Percentiles rank a stretch among this genome's conserved stretches.
These are phyloP conservation scores for Gisinianus flammeolus DNA, from an alignment of 2,888 invertebrate species.

Conservation along the genomic window DNA sequence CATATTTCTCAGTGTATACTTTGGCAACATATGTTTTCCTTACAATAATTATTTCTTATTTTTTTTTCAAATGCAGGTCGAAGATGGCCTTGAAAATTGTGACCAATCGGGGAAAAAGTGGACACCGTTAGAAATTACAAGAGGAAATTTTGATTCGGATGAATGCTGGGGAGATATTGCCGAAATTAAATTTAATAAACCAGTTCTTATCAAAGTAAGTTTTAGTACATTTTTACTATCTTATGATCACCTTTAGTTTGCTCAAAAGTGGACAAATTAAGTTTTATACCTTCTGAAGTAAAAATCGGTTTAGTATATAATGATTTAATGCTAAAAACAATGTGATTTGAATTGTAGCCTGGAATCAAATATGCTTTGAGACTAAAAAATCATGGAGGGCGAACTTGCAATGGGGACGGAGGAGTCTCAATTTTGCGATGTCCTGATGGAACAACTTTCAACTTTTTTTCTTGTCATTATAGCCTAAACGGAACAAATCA, in stretches of 20 bases:
- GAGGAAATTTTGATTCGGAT: conserved; percentile 82
- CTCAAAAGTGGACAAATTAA: too few relatives aligned
- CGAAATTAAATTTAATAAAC: conserved; percentile 88
- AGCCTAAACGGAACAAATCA: conserved; percentile 97
- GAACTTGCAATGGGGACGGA: conserved; percentile 93
- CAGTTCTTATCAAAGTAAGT: conserved; percentile 79
- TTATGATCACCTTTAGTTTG: too few relatives aligned
- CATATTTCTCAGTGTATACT: too few relatives aligned
- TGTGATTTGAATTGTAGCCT: conserved; percentile 48
- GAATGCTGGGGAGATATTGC: conserved; percentile 82
- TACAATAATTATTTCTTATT: too few relatives aligned
- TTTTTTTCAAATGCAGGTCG: conserved; percentile 44
- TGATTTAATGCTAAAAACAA: too few relatives aligned
- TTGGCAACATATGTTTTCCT: too few relatives aligned
- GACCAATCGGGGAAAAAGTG: conserved; percentile 67
- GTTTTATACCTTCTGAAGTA: too few relatives aligned
- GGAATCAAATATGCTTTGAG: conserved; percentile 85
- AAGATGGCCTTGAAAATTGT: conserved; percentile 51
- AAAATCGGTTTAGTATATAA: too few relatives aligned
- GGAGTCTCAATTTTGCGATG: conserved; percentile 87
- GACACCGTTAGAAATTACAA: conserved; percentile 83
- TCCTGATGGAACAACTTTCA: conserved; percentile 89
- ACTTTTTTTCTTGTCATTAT: conserved; percentile 80
- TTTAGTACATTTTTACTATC: too few relatives aligned
- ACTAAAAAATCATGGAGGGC: conserved; percentile 85